phyloP scores from a whole-genome alignment of 2,888 invertebrate genomes.

The Polydrusus tereticollis region DNA sequence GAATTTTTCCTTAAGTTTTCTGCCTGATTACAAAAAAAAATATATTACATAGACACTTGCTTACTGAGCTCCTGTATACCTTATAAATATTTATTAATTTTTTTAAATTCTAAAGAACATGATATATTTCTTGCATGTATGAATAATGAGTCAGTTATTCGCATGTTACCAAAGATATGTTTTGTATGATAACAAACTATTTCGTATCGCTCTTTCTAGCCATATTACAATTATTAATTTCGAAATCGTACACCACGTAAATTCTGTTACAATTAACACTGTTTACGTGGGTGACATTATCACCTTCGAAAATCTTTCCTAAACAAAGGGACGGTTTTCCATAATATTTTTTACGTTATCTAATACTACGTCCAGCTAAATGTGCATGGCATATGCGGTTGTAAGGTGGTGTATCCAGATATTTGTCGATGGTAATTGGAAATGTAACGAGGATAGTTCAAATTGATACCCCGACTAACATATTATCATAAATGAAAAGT shows the following conservation, averaged over 20 bases:
- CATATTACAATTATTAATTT: constrained; percentile 27
- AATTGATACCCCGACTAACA: too few species aligned
- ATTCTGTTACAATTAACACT: constrained; percentile 35
- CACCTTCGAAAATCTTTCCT: constrained; percentile 17
- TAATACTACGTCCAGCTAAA: constrained; percentile 17
- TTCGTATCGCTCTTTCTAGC: background rate
- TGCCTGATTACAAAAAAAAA: too few species aligned
- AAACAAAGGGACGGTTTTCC: constrained; percentile 36
- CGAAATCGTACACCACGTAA: constrained; percentile 21
- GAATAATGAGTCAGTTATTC: background rate
- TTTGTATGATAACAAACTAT: background rate
- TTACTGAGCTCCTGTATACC: too few species aligned
- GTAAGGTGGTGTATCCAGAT: constrained; percentile 20
- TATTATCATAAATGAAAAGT: too few species aligned
- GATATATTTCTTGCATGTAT: too few species aligned
- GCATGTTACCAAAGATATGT: background rate
- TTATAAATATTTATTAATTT: too few species aligned
- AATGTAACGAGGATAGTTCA: too few species aligned
- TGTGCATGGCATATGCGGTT: constrained; percentile 11
- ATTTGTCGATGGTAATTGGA: background rate
- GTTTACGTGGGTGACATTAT: constrained; percentile 38
- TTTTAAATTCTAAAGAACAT: too few species aligned
- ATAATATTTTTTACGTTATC: constrained; percentile 32
- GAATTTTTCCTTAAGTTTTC: too few species aligned
- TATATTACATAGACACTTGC: too few species aligned